Base-by-base conservation (phyloP, 1,140 invertebrate species). In the Cydia fagiglandana region DNA sequence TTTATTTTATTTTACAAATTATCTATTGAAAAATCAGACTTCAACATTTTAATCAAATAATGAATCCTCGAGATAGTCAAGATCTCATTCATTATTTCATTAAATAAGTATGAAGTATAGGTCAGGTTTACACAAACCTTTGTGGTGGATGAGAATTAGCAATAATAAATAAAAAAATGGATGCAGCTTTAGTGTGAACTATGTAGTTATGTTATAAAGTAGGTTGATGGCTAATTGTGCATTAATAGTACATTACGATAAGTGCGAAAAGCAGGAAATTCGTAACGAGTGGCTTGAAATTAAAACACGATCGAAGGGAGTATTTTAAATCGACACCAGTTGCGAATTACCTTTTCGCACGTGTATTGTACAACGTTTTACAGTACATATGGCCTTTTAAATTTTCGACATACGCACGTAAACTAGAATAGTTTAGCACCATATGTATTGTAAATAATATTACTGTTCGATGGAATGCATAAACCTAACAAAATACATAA, bases 401-500 rank as follows among this genome's bases (percentile, higher is more conserved):
- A 24, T 24, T 24, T 24, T 24, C 24, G 24, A 24, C 24, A 24
- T 24, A 24, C 24, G 24, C 24, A 24, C 24, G 24, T 24, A 24
- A n/a, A n/a, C n/a, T 24, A 24, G 24, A 1, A 0, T 24, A 24
- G 24, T 24, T 24, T 24, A 24, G 24, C 24, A 24, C 24, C 24
- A 24, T 24, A 24, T 24, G 24, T 24, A 24, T 2, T 24, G 4
- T 56, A 56, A 7, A 56, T 56, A 17, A 17, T 47, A 15, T 47
- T 47, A 56, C 12, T 56, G 41, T 53, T 73, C 17, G 10, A 73
- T 47, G 73, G 73, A 50, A 41, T 73, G 73, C 41, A 73, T 50
- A 74, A 56, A 74, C 73, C 73, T 15, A 53, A 74, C 7, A 53
- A 68, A 38, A 68, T 38, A 68, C 64, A 45, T 17, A 70, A 45